Percentiles rank a stretch among this genome's conserved stretches.
Conservation (phyloP, 2,888 invertebrate species). For the Acanthopleura granulata region DNA sequence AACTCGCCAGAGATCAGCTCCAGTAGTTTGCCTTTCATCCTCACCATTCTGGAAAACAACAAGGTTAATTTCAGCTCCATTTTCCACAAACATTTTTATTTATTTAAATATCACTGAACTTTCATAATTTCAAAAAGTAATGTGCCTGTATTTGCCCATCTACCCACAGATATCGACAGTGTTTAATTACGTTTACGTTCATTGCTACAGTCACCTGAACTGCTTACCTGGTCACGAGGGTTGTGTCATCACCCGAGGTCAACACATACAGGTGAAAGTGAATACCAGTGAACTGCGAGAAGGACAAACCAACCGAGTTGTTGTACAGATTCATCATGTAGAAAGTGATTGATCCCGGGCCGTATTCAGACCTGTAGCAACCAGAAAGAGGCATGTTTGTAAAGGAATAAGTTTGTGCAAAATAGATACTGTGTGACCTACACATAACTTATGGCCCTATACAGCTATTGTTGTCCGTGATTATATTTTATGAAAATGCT, state of each 20-base stretch:
- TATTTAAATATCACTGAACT: too few species aligned
- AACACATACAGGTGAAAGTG: neutral
- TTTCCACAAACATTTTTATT: too few species aligned
- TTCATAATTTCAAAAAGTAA: too few species aligned
- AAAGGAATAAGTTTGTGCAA: neutral
- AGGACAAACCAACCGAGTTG: neutral
- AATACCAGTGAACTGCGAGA: neutral
- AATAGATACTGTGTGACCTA: too few species aligned
- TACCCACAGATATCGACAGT: too few species aligned
- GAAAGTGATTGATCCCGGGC: constrained; percentile 30
- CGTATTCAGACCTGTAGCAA: constrained; percentile 22
- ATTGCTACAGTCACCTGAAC: too few species aligned
- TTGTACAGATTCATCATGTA: constrained; percentile 29
- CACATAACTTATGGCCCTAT: too few species aligned
- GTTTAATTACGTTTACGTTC: too few species aligned
- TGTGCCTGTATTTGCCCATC: too few species aligned
- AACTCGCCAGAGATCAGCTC: neutral
- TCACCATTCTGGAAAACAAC: neutral
- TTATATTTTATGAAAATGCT: too few species aligned
- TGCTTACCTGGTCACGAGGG: neutral
- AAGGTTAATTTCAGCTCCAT: neutral
- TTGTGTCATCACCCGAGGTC: neutral
- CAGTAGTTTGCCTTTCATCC: neutral
- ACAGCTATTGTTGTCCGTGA: too few species aligned
- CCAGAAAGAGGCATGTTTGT: neutral